Percentiles rank a stretch among this genome's conserved stretches.
phyloP scores from a whole-genome alignment of 2,113 vertebrate species.

The Neomonachus schauinslandi region DNA sequence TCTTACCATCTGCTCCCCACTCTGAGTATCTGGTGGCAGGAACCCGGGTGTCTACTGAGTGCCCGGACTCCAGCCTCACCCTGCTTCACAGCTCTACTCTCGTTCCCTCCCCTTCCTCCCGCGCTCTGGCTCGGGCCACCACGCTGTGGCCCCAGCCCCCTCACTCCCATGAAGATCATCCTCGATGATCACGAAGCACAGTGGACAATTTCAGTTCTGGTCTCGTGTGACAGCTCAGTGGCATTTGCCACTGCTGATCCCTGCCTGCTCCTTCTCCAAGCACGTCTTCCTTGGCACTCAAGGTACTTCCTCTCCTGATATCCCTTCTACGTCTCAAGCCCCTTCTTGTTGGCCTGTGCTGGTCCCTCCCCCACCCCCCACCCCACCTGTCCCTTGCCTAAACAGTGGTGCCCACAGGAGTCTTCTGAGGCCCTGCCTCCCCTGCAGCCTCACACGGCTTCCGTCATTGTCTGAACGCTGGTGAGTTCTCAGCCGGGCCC shows the following conservation, averaged over 20 bases:
- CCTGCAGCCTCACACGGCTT: background rate
- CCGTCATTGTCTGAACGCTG: fast-evolving
- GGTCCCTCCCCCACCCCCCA: background rate
- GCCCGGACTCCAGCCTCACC: background rate
- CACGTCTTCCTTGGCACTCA: background rate
- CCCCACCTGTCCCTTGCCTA: background rate
- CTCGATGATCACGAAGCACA: fast-evolving
- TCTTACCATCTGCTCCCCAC: background rate
- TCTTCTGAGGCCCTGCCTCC: background rate
- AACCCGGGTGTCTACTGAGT: background rate
- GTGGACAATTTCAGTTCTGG: background rate
- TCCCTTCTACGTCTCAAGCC: background rate
- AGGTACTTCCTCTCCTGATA: background rate
- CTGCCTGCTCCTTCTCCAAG: background rate
- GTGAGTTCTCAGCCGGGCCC: background rate
- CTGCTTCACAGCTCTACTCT: too few species aligned
- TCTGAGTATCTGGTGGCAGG: background rate
- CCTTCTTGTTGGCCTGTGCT: background rate
- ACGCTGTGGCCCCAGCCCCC: background rate
- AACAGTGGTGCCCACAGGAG: background rate
- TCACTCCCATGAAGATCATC: background rate
- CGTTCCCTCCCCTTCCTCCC: background rate
- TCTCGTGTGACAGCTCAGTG: background rate
- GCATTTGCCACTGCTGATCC: too few species aligned
- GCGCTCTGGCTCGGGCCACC: background rate